Base-by-base conservation (phyloP, 2,113 vertebrate species). In the Atlantisia rogersi region DNA sequence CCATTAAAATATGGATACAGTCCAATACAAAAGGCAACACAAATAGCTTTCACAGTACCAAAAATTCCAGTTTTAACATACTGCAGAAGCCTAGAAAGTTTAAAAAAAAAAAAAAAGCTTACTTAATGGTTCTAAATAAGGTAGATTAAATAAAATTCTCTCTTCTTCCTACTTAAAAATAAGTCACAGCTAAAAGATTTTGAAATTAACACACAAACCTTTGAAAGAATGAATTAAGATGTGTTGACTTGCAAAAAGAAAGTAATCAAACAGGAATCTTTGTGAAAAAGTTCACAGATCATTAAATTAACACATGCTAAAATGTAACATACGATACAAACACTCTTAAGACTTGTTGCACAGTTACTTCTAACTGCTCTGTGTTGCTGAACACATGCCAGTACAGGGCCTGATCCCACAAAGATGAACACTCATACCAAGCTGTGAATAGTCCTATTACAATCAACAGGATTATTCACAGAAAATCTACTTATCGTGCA, bases 381-480 rank as follows among this genome's bases (percentile, higher is more conserved):
- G 2, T 63, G 73, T 60, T 93, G 90, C 90, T 86, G 76, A 96
- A 94, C 48, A 25, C 58, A 26, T 63, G 77, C 62, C 73, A 88
- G 69, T 15, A 59, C n/a, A 75, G 86, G 92, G 62, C 86, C 88
- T 91, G 92, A 96, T 93, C 92, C 73, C 81, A 56, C 86, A 64
- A 93, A 91, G 95, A 86, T 81, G 88, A 94, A 93, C 65, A 83
- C 73, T 84, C 80, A 75, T 24, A 86, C 80, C 53, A 69, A 92
- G 86, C 86, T 94, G 92, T 79, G 90, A 95, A 93, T 93, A 96
- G 90, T 81, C 95, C 83, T 93, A 83, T 93, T 96, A 95, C 83
- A 94, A 95, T 78, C 92, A 94, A 88, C 77, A 60, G 80, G 86
- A 96, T 90, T 96, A 92, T 83, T 84, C 86, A 48, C 52, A 69